These are phyloP conservation scores for Felis chaus DNA, from an alignment of 2,113 vertebrate species.

Conservation along the genomic window DNA sequence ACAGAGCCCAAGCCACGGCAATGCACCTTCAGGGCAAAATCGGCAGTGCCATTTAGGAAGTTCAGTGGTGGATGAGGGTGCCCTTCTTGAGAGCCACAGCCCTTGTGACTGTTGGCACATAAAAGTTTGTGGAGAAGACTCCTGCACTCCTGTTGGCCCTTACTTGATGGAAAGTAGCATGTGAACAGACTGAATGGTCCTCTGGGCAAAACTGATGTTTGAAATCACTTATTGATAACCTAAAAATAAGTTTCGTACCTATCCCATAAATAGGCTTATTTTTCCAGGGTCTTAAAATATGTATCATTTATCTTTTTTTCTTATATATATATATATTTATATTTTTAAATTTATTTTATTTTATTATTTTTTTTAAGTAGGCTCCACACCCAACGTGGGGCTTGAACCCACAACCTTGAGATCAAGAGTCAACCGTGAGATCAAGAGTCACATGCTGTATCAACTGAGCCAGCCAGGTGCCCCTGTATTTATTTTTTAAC, in stretches of 20 bases:
- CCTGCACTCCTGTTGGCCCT: not conserved
- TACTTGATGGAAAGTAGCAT: not conserved
- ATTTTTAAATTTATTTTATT: conserved; percentile 21
- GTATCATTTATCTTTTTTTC: conserved; percentile 30
- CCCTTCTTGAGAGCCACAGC: not conserved
- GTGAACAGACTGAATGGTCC: not conserved
- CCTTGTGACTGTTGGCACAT: not conserved
- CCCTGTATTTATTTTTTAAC: not conserved
- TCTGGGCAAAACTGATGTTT: not conserved
- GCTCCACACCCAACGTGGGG: no score
- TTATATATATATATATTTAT: not conserved
- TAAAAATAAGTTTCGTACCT: conserved; percentile 22
- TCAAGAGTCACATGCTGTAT: no score
- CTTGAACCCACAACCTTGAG: no score
- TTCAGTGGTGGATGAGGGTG: no score
- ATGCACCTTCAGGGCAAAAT: not conserved
- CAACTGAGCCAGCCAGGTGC: no score
- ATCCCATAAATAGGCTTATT: conserved; percentile 3
- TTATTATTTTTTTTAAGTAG: not conserved
- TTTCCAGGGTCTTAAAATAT: not conserved
- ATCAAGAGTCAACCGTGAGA: no score
- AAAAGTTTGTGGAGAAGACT: not conserved
- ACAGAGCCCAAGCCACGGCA: not conserved
- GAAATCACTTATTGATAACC: not conserved
- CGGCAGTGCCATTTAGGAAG: not conserved